These are phyloP conservation scores for Gymnopithys bicolor DNA, from an alignment of 2,797 vertebrate genomes.

Conservation along the genomic window DNA sequence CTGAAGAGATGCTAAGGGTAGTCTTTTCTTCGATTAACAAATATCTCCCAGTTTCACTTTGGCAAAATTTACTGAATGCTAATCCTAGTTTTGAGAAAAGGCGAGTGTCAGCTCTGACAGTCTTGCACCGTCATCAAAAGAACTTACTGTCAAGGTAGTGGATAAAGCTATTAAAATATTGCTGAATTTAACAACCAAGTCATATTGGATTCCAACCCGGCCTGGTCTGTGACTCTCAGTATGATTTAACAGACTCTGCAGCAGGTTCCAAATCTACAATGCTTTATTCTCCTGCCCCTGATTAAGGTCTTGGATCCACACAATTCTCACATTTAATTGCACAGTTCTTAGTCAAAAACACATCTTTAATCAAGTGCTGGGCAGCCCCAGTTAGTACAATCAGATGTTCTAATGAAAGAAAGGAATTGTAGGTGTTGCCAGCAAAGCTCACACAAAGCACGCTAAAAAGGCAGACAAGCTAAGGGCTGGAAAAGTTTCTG, in stretches of 20 bases:
- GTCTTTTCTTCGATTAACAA: neutral
- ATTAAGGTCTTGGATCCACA: conserved; percentile 1
- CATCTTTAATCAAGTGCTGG: conserved; percentile 21
- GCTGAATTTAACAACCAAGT: neutral
- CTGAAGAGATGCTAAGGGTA: neutral
- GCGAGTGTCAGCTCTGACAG: neutral
- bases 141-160: neutral
- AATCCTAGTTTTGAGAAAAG: neutral
- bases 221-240: neutral
- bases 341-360: neutral
- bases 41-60: neutral
- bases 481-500: conserved; percentile 36
- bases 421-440: conserved; percentile 37
- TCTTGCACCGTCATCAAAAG: neutral
- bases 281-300: neutral
- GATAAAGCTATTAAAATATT: neutral
- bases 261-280: neutral
- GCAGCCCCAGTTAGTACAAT: neutral
- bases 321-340: neutral
- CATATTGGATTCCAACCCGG: neutral
- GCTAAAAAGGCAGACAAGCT: neutral
- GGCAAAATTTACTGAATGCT: neutral
- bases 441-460: neutral
- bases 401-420: conserved; percentile 27
- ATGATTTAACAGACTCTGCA: neutral